These are phyloP conservation scores for Lerema accius DNA, from an alignment of 1,140 invertebrate species.

Conservation along the genomic window DNA sequence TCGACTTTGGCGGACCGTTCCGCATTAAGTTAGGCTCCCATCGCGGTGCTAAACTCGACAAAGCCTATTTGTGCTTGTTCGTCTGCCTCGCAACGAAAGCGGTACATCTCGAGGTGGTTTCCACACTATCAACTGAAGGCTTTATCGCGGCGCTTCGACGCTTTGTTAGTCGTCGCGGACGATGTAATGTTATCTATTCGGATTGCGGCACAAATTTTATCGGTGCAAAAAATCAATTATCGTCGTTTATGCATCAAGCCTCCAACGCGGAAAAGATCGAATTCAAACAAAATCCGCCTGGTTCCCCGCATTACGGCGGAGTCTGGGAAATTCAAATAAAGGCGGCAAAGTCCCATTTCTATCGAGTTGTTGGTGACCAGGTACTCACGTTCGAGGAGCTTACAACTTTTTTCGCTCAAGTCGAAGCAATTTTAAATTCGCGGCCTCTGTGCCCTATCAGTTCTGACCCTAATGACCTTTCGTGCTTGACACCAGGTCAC, in stretches of 20 bases:
- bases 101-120: slow-evolving; percentile 25
- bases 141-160: slow-evolving; percentile 30
- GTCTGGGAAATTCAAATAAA: slow-evolving; percentile 33
- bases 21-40: slow-evolving; percentile 11
- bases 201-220: slow-evolving; percentile 30
- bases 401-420: slow-evolving; percentile 22
- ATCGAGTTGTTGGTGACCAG: slow-evolving; percentile 28
- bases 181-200: slow-evolving; percentile 18
- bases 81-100: slow-evolving; percentile 16
- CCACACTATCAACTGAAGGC: slow-evolving; percentile 9
- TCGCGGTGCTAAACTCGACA: slow-evolving; percentile 9
- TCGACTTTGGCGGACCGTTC: slow-evolving; percentile 27
- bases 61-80: slow-evolving; percentile 26
- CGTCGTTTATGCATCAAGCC: slow-evolving; percentile 1
- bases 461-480: slow-evolving; percentile 3
- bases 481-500: slow-evolving; percentile 7
- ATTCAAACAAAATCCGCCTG: slow-evolving; percentile 29
- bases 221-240: slow-evolving; percentile 20
- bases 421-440: slow-evolving; percentile 26
- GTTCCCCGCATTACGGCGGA: slow-evolving; percentile 26
- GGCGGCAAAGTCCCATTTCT: slow-evolving; percentile 24
- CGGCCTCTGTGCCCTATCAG: slow-evolving; percentile 20
- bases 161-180: slow-evolving; percentile 28
- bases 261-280: slow-evolving; percentile 8
- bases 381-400: slow-evolving; percentile 33